Evolutionary conservation across 2,113 vertebrate genomes (phyloP).

Genomic region (Conger conger): DNA sequence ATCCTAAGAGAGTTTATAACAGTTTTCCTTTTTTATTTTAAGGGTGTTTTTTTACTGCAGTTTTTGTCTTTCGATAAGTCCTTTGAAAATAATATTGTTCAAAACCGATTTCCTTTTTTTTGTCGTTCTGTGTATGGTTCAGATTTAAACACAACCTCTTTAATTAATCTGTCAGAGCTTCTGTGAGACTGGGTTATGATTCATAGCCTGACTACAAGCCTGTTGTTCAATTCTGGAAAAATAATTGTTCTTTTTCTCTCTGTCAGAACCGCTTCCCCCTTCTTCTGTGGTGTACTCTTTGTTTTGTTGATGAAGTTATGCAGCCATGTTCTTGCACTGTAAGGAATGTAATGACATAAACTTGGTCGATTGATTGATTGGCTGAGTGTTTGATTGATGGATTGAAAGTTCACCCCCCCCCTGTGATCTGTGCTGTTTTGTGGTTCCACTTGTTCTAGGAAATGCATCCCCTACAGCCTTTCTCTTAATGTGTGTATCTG

Average conservation of each 20-base stretch:
- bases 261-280: background rate
- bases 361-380: background rate
- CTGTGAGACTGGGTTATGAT: background rate
- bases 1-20: background rate
- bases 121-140: too few relatives aligned
- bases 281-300: background rate
- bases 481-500: too few relatives aligned
- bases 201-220: background rate
- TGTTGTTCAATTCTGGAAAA: background rate
- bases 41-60: background rate
- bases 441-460: background rate
- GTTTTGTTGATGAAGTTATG: background rate
- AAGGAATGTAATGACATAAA: background rate
- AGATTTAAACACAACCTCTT: too few relatives aligned
- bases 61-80: too few relatives aligned
- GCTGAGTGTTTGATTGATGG: background rate
- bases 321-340: background rate
- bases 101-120: too few relatives aligned
- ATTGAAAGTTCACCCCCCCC: background rate
- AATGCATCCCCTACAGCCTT: background rate
- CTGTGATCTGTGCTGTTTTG: background rate
- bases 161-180: too few relatives aligned
- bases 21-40: conserved; percentile 13
- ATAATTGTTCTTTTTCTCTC: background rate
- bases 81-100: too few relatives aligned